Evolutionary conservation across 2,888 invertebrate genomes (phyloP).

Genomic region (Ischnura elegans): DNA sequence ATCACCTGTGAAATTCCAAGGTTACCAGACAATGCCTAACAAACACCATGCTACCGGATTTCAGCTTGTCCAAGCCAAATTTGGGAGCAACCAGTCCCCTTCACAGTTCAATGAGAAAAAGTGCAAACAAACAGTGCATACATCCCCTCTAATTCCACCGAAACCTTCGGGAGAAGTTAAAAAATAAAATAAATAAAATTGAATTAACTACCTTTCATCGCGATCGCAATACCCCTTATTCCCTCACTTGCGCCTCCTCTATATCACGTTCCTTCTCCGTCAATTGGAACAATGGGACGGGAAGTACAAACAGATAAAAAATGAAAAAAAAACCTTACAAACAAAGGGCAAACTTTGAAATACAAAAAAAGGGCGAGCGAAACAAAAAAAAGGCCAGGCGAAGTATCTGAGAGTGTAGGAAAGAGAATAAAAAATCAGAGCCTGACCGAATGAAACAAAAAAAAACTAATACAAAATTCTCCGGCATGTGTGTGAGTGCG

Average conservation of each 20-base stretch:
- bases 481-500: too few relatives aligned
- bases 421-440: not conserved
- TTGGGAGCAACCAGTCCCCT: not conserved
- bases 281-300: constrained; percentile 14
- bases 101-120: constrained; percentile 31
- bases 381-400: not conserved
- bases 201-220: constrained; percentile 21
- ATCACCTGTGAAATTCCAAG: not conserved
- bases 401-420: not conserved
- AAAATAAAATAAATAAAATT: not conserved
- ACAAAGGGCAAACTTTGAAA: not conserved
- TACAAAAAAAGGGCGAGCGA: not conserved
- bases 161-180: not conserved
- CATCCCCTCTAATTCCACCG: not conserved
- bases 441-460: too few relatives aligned
- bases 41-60: not conserved
- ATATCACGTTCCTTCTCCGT: constrained; percentile 2
- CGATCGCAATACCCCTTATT: not conserved
- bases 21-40: not conserved
- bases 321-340: not conserved
- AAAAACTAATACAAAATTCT: not conserved
- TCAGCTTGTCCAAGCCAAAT: not conserved
- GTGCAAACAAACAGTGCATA: constrained; percentile 17
- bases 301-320: not conserved
- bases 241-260: not conserved